These are phyloP conservation scores for Artemisiospiza belli DNA, from an alignment of 2,113 vertebrate genomes.

Conservation along the genomic window DNA sequence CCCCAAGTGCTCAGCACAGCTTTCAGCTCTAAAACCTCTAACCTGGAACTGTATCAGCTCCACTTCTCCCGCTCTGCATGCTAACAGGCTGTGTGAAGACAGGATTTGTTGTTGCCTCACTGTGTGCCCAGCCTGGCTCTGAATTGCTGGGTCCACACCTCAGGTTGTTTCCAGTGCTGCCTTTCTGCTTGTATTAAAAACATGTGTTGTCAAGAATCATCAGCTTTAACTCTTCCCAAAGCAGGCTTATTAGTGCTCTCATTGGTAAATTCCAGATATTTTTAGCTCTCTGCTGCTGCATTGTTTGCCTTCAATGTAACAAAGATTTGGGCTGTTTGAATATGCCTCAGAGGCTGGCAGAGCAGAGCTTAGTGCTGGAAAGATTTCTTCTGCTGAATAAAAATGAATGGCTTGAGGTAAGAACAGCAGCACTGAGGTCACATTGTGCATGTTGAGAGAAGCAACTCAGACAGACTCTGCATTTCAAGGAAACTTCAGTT, in stretches of 20 bases:
- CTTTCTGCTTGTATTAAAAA: neutral
- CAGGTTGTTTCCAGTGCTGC: neutral
- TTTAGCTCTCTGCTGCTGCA: constrained; percentile 44
- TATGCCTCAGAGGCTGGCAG: constrained; percentile 43
- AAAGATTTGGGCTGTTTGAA: constrained; percentile 43
- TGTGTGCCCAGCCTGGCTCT: neutral
- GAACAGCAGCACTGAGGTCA: constrained; percentile 26
- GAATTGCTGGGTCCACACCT: neutral
- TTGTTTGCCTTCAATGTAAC: constrained; percentile 21
- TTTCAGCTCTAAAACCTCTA: constrained; percentile 36
- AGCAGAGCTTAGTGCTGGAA: constrained; percentile 17
- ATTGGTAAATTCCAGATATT: constrained; percentile 55
- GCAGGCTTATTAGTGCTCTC: constrained; percentile 18
- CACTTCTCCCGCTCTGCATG: neutral
- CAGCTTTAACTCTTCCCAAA: constrained; percentile 38
- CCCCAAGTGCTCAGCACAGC: constrained; percentile 4
- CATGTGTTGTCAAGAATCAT: constrained; percentile 30
- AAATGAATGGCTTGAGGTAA: constrained; percentile 60
- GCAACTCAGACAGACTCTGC: neutral
- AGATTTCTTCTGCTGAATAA: constrained; percentile 45
- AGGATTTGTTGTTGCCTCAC: neutral
- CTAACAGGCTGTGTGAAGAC: constrained; percentile 8
- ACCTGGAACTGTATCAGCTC: constrained; percentile 39
- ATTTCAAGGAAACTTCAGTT: constrained; percentile 26
- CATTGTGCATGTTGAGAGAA: constrained; percentile 26